Base-by-base conservation (phyloP, 2,113 vertebrate genomes). In the Platichthys stellatus region DNA sequence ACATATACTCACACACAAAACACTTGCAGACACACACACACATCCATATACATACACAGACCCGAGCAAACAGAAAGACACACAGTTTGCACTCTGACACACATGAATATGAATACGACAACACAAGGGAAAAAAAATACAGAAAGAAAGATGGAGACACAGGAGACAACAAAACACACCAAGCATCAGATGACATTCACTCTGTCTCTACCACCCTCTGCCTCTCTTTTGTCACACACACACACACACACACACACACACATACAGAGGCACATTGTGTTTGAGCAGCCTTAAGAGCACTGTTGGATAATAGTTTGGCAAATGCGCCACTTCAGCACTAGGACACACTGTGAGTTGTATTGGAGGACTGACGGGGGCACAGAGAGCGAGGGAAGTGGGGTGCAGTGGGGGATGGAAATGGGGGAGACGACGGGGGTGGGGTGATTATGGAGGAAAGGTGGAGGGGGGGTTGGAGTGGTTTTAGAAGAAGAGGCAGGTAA, bases 301-400 rank as follows among this genome's bases (percentile, higher is more conserved):
- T 83, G 84, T 86, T 81, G 83, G 89, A 86, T 89, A 89, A 93
- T 90, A 92, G 81, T 92, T 93, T 88, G 82, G 89, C 90, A 90
- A 81, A 81, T 76, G 49, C 67, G 54, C 84, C 85, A 89, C 88
- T 92, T 91, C 80, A 90, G 88, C 78, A 89, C 74, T 14, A 21
- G 78, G 77, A 84, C 85, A 86, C 86, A 83, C 81, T 85, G 85
- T 2, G 61, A 80, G 84, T 87, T 84, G 82, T 68, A 79, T 84
- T 88, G 84, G 72, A 72, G 86, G 72, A 61, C 67, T 21, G 53
- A 86, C 66, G 63, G 58, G 73, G 75, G 1, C 13, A 61, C 69
- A 35, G 23, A 11, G 68, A 45, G 64, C 40, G 23, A 23, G 76
- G 23, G 60, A 38, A 38, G 35, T 10, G 35, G 35, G 35, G 40